Base-by-base conservation (phyloP, 1,140 invertebrate species). In the Eumaeus atala region DNA sequence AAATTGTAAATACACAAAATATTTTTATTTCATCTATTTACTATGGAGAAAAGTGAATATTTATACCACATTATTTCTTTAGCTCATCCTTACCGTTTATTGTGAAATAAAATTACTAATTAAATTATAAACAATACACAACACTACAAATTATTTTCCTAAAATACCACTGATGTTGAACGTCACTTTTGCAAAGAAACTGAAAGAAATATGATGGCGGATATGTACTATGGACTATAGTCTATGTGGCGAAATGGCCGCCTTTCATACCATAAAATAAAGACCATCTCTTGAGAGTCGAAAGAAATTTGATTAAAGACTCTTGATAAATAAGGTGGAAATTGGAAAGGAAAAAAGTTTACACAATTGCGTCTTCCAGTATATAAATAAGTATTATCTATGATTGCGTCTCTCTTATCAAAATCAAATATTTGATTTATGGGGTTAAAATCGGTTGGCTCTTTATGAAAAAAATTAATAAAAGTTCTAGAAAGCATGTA, bases 131-230 rank as follows among this genome's bases (percentile, higher is more conserved):
- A 78, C 71, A 74, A 77, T 78, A 77, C 72, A 72, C 74, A 81
- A 77, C 70, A 74, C 62, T 73, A 84, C 9, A 44, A 44, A 44
- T 44, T 44, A 44, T 18, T 44, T 37, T 44, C 40, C 40, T 9
- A 44, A 44, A 44, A 80, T 70, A 77, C 70, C 79, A 84, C 81
- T 74, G 81, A 78, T 76, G 72, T 74, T 59, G 70, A 77, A 84
- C 73, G 77, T 86, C 80, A 81, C 72, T 77, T 69, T 72, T 68
- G 73, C 69, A 82, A 77, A 77, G 74, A 83, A 82, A 77, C 74
- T 83, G 73, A 77, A 80, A 72, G 75, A 81, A 28, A 28, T 28
- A 77, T 73, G 80, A 86, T 86, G 83, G 81, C 81, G 83, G 81
- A 86, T 77, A 80, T 44, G 5, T 16, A 16, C 38, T 12, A 40